A percentile compares a stretch with the other conserved stretches of the same genome.
Evolutionary conservation across 2,797 vertebrate genomes (phyloP).

Genomic region (Enteromius argenteus): DNA sequence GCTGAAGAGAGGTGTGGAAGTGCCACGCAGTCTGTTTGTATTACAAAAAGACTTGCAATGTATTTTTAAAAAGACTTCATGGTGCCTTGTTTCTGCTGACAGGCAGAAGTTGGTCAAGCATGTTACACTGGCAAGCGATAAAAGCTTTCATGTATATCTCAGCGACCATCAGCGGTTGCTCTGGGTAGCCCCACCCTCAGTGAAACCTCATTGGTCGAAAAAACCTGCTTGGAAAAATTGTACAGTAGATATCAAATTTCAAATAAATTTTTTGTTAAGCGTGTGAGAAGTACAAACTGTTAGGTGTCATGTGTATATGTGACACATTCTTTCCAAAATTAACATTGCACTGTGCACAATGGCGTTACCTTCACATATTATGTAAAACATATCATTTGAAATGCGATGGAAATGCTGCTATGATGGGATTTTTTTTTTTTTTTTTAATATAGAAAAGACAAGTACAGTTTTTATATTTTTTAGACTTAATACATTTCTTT

Average conservation of each 20-base stretch:
- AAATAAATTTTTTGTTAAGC: background rate
- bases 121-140: background rate
- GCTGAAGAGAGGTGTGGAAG: constrained; percentile 17
- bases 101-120: background rate
- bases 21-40: background rate
- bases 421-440: too few relatives aligned
- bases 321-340: background rate
- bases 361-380: background rate
- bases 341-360: background rate
- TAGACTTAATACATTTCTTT: background rate
- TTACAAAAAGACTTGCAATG: background rate
- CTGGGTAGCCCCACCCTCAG: background rate
- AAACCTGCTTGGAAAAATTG: background rate
- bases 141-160: background rate
- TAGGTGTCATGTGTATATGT: background rate
- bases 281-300: background rate
- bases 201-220: background rate
- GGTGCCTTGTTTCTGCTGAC: constrained; percentile 2
- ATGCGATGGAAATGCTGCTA: background rate
- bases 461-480: background rate
- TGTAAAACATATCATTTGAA: background rate
- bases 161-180: background rate
- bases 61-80: constrained; percentile 5
- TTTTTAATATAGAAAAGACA: background rate
- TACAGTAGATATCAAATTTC: background rate